phyloP scores from a whole-genome alignment of 2,113 vertebrate species.

The Xiphophorus maculatus region DNA sequence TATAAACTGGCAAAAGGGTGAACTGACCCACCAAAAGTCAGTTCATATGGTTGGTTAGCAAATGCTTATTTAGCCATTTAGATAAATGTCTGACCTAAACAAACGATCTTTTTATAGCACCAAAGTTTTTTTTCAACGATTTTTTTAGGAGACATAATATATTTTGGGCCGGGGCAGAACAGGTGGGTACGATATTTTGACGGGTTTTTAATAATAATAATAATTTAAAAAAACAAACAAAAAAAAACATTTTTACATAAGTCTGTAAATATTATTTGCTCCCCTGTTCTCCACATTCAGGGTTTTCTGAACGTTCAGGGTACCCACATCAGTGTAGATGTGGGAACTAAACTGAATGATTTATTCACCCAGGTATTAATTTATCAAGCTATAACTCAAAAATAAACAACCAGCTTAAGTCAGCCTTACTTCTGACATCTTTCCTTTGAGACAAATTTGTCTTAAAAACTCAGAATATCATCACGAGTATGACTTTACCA shows the following conservation, averaged over 20 bases:
- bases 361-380: background rate
- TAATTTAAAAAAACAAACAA: no score
- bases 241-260: no score
- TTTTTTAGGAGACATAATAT: background rate
- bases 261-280: no score
- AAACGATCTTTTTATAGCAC: background rate
- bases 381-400: background rate
- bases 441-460: background rate
- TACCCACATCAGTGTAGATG: background rate
- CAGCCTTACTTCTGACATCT: no score
- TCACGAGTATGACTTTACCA: background rate
- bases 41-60: no score
- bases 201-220: no score
- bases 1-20: background rate
- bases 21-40: background rate
- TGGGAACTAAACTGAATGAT: background rate
- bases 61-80: no score
- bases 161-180: background rate
- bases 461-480: background rate
- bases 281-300: no score
- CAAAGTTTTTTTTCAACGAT: no score
- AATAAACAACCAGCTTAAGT: background rate
- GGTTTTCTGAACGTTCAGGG: no score
- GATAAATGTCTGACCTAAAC: background rate
- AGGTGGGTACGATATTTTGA: background rate